phyloP scores from a whole-genome alignment of 2,888 invertebrate genomes.

The Phengaris alcon region DNA sequence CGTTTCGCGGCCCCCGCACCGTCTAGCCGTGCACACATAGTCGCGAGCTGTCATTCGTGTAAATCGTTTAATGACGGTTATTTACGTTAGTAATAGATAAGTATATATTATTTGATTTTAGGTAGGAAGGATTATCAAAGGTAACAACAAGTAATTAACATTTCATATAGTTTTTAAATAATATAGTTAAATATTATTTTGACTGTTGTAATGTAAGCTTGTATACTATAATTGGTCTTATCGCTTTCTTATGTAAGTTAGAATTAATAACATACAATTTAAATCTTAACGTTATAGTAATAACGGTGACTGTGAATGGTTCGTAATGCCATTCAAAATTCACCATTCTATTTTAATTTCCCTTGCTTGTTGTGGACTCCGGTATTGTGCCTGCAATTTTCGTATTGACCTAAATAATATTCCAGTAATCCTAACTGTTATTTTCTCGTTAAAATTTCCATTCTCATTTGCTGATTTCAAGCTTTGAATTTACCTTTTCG shows the following conservation, averaged over 20 bases:
- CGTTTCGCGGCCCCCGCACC: no score
- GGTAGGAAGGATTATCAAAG: no score
- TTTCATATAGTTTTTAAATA: no score
- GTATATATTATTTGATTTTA: no score
- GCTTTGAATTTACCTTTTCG: not conserved
- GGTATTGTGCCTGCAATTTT: constrained; percentile 8
- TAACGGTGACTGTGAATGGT: not conserved
- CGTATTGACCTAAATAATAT: constrained; percentile 21
- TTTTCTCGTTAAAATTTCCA: not conserved
- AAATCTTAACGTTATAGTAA: not conserved
- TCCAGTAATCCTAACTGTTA: constrained; percentile 5
- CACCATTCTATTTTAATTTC: constrained; percentile 4
- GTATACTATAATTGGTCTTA: not conserved
- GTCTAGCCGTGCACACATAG: no score
- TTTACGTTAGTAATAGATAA: no score
- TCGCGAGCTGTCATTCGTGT: no score
- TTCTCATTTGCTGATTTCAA: constrained; percentile 3
- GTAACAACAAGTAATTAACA: not conserved
- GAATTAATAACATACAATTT: not conserved
- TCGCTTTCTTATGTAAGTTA: not conserved
- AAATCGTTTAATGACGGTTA: no score
- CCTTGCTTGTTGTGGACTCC: not conserved
- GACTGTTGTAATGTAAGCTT: not conserved
- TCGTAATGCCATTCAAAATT: not conserved
- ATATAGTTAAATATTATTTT: not conserved